Percentiles rank a stretch among this genome's conserved stretches.
Conservation (phyloP, 2,888 invertebrate genomes). For the Temnothorax ravouxi region DNA sequence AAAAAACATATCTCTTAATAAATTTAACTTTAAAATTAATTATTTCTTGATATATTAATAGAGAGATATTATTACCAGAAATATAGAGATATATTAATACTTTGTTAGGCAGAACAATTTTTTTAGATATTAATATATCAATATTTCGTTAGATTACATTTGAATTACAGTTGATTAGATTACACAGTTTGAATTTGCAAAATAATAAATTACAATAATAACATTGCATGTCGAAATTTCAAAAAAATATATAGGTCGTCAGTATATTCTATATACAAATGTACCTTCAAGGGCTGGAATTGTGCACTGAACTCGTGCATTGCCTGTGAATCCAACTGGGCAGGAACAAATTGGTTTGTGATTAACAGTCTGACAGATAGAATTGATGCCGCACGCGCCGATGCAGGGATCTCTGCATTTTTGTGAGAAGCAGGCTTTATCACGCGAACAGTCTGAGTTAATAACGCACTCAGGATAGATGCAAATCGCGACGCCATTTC, state of each 20-base stretch:
- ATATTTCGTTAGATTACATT: background rate
- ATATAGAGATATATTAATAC: background rate
- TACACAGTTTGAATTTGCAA: background rate
- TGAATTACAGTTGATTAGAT: too few relatives aligned
- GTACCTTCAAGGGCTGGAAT: slow-evolving; percentile 78
- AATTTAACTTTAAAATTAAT: background rate
- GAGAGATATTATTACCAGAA: too few relatives aligned
- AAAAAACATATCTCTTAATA: background rate
- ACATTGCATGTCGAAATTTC: slow-evolving; percentile 4
- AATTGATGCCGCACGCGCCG: slow-evolving; percentile 94
- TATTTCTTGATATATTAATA: background rate
- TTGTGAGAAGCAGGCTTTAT: slow-evolving; percentile 93
- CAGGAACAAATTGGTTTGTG: slow-evolving; percentile 95
- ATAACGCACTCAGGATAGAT: slow-evolving; percentile 95
- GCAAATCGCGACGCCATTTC: slow-evolving; percentile 91
- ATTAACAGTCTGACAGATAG: slow-evolving; percentile 92
- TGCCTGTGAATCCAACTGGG: slow-evolving; percentile 92
- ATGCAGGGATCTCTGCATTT: slow-evolving; percentile 95
- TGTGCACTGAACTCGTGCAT: slow-evolving; percentile 92
- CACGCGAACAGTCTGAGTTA: slow-evolving; percentile 95
- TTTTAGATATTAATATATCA: background rate
- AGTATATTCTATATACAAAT: slow-evolving; percentile 5
- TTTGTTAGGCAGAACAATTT: background rate
- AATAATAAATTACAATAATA: slow-evolving; percentile 12
- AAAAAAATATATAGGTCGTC: slow-evolving; percentile 63